Evolutionary conservation across 1,140 invertebrate genomes (phyloP).

Genomic region (Drosophila sp.): DNA sequence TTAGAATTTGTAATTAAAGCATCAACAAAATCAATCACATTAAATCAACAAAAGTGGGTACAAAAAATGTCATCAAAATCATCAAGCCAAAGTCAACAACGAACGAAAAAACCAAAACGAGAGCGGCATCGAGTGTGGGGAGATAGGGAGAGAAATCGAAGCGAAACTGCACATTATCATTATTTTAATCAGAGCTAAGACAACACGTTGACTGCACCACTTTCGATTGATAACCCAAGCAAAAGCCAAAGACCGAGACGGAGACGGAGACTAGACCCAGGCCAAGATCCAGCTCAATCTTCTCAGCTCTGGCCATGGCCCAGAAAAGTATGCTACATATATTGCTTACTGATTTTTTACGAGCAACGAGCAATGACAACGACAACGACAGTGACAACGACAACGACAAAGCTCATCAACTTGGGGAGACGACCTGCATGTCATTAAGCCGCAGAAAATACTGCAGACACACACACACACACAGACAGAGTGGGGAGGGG

Average conservation of each 20-base stretch:
- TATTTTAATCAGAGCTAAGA: slow-evolving; percentile 67
- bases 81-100: slow-evolving; percentile 30
- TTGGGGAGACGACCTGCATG: slow-evolving; percentile 57
- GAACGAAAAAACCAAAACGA: not conserved
- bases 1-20: slow-evolving; percentile 57
- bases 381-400: slow-evolving; percentile 26
- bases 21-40: slow-evolving; percentile 59
- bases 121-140: slow-evolving; percentile 6
- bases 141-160: slow-evolving; percentile 27
- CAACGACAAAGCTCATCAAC: slow-evolving; percentile 42
- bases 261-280: slow-evolving; percentile 17
- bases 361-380: slow-evolving; percentile 27
- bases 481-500: not conserved
- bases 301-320: not conserved
- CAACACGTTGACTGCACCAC: slow-evolving; percentile 42
- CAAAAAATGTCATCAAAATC: slow-evolving; percentile 35
- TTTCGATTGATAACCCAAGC: slow-evolving; percentile 54
- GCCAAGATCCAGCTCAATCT: not conserved
- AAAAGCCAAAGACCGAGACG: slow-evolving; percentile 19
- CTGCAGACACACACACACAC: not conserved
- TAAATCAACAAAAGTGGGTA: slow-evolving; percentile 42
- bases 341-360: slow-evolving; percentile 30
- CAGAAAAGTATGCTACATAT: slow-evolving; percentile 35
- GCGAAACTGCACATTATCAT: slow-evolving; percentile 48
- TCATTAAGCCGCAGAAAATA: slow-evolving; percentile 50